Percentiles rank a stretch among this genome's conserved stretches.
Conservation (phyloP, 2,888 invertebrate genomes). For the Sceliomorpha sp. region DNA sequence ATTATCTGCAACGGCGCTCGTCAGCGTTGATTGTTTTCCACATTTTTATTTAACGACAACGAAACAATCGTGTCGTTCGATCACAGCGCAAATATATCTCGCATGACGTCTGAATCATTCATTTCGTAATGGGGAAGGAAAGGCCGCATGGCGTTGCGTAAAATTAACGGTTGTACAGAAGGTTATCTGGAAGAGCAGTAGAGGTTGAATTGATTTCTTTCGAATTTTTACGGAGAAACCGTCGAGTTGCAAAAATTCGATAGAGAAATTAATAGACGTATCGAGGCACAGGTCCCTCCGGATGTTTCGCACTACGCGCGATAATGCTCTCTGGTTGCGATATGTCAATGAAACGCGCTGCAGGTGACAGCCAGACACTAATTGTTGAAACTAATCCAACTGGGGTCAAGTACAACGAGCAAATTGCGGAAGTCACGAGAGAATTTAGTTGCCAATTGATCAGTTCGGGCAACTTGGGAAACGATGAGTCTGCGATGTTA, state of each 20-base stretch:
- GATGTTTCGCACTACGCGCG: too few species aligned
- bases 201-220: neutral
- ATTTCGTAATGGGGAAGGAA: neutral
- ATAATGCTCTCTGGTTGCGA: too few species aligned
- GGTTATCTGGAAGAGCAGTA: neutral
- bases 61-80: neutral
- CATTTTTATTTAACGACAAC: too few species aligned
- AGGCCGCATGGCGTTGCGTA: neutral
- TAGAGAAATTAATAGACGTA: too few species aligned
- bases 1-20: too few species aligned
- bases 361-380: conserved; percentile 14
- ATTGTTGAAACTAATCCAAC: conserved; percentile 23
- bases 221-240: too few species aligned
- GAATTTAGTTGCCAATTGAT: conserved; percentile 13
- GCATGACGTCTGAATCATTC: conserved; percentile 3
- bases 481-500: too few species aligned
- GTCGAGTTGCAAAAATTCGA: too few species aligned
- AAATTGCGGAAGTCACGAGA: conserved; percentile 13
- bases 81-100: neutral
- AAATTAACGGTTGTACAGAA: conserved; percentile 4
- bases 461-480: too few species aligned
- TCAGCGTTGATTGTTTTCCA: too few species aligned
- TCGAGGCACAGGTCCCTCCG: too few species aligned
- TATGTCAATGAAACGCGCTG: neutral
- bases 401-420: conserved; percentile 10